A percentile compares a stretch with the other conserved stretches of the same genome.
These are phyloP conservation scores for Oscheius sp. DNA, from an alignment of 2,888 invertebrate species.

Conservation along the genomic window DNA sequence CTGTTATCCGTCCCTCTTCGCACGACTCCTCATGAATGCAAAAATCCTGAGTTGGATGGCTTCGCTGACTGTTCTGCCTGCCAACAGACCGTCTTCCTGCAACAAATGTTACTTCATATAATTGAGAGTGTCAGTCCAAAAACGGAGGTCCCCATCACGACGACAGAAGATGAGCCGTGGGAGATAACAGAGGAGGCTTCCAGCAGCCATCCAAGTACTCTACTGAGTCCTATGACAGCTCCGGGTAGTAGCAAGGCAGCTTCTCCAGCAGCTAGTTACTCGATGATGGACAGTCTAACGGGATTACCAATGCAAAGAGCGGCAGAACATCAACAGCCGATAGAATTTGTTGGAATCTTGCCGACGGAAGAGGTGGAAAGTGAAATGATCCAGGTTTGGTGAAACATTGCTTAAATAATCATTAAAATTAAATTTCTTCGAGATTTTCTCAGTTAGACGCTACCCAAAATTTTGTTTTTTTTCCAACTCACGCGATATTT, in stretches of 20 bases:
- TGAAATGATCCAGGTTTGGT: conserved; percentile 10
- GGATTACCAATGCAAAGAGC: conserved; percentile 36
- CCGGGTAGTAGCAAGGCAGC: conserved; percentile 36
- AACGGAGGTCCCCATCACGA: conserved; percentile 18
- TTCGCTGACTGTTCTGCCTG: conserved; percentile 82
- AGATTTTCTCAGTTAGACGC: no score
- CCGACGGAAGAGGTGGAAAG: conserved; percentile 76
- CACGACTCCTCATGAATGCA: conserved; percentile 75
- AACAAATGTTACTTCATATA: conserved; percentile 75
- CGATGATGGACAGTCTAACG: conserved; percentile 12
- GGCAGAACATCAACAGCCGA: conserved; percentile 77
- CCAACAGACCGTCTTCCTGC: conserved; percentile 92
- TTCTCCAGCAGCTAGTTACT: conserved; percentile 18
- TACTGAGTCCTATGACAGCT: conserved; percentile 44
- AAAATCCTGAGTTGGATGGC: conserved; percentile 72
- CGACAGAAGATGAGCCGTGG: conserved; percentile 25
- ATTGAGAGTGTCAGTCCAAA: conserved; percentile 66
- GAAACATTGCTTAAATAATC: no score
- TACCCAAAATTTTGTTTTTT: no score
- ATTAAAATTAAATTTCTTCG: no score
- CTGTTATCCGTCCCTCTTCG: conserved; percentile 69
- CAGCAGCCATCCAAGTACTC: conserved; percentile 32
- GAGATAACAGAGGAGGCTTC: conserved; percentile 25
- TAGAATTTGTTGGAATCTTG: conserved; percentile 86
- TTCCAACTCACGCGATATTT: no score